Percentiles rank a stretch among this genome's conserved stretches.
Conservation (phyloP, 2,888 invertebrate species). For the Heliconius cydno region DNA sequence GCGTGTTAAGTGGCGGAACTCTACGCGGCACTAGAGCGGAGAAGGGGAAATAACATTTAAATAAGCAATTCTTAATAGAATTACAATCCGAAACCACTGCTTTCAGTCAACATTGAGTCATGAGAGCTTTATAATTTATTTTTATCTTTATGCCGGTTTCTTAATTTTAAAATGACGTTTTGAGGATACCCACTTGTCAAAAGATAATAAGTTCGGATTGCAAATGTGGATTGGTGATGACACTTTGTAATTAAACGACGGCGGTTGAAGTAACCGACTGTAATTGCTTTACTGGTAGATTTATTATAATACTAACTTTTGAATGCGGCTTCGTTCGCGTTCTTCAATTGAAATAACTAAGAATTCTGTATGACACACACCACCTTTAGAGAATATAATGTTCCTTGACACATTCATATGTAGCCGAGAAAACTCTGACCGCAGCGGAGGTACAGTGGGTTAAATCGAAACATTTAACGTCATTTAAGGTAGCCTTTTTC, state of each 20-base stretch:
- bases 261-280: conserved; percentile 1
- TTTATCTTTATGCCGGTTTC: conserved; percentile 13
- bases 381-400: too few relatives aligned
- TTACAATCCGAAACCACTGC: neutral
- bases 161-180: conserved; percentile 10
- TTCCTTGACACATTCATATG: too few relatives aligned
- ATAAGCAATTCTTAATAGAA: neutral
- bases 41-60: too few relatives aligned
- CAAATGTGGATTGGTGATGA: conserved; percentile 13
- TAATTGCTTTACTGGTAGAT: neutral
- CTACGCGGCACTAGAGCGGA: too few relatives aligned
- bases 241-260: conserved; percentile 14
- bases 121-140: neutral
- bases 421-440: too few relatives aligned
- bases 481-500: too few relatives aligned
- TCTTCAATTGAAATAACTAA: too few relatives aligned
- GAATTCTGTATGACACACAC: too few relatives aligned
- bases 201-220: conserved; percentile 14
- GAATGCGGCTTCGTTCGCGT: neutral
- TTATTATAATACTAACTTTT: neutral
- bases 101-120: neutral
- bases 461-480: too few relatives aligned
- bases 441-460: too few relatives aligned
- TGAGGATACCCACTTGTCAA: conserved; percentile 17
- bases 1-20: too few relatives aligned